These are phyloP conservation scores for Drosophila busckii DNA, from an alignment of 1,140 invertebrate genomes.

Conservation along the genomic window DNA sequence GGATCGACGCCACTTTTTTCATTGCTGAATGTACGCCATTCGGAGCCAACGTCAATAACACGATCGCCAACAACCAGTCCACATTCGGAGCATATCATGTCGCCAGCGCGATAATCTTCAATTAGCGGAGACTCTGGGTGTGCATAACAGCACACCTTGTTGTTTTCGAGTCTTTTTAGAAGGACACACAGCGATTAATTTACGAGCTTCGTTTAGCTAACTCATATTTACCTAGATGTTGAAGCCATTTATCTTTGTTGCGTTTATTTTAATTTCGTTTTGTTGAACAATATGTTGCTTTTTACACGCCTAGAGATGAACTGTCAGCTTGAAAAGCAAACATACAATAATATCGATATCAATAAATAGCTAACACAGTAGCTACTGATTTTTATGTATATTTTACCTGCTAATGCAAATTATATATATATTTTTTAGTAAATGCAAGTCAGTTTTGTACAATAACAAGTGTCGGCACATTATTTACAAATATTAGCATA, in stretches of 20 bases:
- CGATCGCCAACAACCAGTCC: constrained; percentile 99
- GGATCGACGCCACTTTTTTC: constrained; percentile 98
- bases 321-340: too few relatives aligned
- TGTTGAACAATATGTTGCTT: constrained; percentile 9
- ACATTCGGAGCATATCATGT: constrained; percentile 99
- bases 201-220: neutral
- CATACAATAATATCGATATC: too few relatives aligned
- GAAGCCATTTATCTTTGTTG: constrained; percentile 53
- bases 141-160: constrained; percentile 92
- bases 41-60: constrained; percentile 99
- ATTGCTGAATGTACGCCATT: constrained; percentile 99
- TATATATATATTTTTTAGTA: too few relatives aligned
- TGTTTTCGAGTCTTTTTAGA: constrained; percentile 78
- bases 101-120: constrained; percentile 99
- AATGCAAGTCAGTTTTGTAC: too few relatives aligned
- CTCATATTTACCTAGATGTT: constrained; percentile 47
- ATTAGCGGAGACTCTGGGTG: constrained; percentile 97
- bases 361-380: too few relatives aligned
- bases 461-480: too few relatives aligned
- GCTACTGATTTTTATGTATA: too few relatives aligned
- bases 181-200: neutral
- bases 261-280: constrained; percentile 7
- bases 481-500: too few relatives aligned
- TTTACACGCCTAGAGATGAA: constrained; percentile 28
- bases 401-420: too few relatives aligned